These are phyloP conservation scores for Rhogogaster chlorosoma DNA, from an alignment of 2,888 invertebrate species.

Conservation along the genomic window DNA sequence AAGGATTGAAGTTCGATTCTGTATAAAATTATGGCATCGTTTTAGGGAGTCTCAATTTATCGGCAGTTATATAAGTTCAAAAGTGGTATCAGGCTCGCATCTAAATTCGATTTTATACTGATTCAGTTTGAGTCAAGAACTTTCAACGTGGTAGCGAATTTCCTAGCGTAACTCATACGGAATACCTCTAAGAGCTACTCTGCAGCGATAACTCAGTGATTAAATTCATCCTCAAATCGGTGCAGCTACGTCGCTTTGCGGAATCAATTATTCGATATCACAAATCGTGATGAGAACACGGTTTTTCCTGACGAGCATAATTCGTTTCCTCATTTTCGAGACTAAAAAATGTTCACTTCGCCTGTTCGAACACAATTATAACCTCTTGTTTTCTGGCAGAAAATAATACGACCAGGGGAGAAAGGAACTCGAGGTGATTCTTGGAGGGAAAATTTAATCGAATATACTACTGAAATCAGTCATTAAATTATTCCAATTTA, in stretches of 20 bases:
- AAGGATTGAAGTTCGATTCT: not conserved
- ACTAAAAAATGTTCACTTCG: not conserved
- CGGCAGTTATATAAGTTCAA: not conserved
- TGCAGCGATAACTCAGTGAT: not conserved
- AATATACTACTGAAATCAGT: not conserved
- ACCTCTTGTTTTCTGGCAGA: not conserved
- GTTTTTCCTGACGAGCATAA: not conserved
- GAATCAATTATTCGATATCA: not conserved
- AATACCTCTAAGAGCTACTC: not conserved
- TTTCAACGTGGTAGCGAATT: not conserved
- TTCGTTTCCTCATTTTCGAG: not conserved
- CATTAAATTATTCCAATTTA: not conserved
- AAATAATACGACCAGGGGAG: not conserved
- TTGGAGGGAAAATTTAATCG: not conserved
- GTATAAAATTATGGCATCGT: not conserved
- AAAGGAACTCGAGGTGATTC: not conserved
- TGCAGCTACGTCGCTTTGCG: not conserved
- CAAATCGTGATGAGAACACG: not conserved
- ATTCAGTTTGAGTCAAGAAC: not conserved
- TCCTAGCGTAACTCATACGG: not conserved
- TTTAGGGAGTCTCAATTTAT: not conserved
- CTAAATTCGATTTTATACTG: not conserved
- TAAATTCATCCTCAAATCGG: not conserved
- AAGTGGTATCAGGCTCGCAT: not conserved
- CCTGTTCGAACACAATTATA: not conserved